Percentiles rank a stretch among this genome's conserved stretches.
These are phyloP conservation scores for Chouioia cunea DNA, from an alignment of 2,888 invertebrate genomes.

Conservation along the genomic window DNA sequence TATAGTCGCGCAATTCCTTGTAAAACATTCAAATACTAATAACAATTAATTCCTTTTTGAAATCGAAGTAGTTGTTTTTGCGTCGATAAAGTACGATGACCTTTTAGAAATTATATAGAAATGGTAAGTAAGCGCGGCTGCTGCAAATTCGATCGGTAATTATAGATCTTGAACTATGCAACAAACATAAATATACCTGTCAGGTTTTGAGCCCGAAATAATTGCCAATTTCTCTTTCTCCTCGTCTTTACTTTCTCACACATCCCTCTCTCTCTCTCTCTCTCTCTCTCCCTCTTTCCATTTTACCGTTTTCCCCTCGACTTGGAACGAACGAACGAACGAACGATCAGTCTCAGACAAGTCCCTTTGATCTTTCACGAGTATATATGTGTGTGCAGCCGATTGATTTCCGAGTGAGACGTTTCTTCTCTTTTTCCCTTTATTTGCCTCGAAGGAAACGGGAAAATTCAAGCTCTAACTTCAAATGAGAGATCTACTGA, in stretches of 20 bases:
- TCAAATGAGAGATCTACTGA: background rate
- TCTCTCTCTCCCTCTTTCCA: background rate
- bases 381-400: background rate
- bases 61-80: too few species aligned
- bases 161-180: too few species aligned
- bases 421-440: conserved; percentile 16
- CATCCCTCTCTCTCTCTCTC: conserved; percentile 1
- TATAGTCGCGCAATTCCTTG: too few species aligned
- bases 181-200: too few species aligned
- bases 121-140: too few species aligned
- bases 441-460: background rate
- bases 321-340: conserved; percentile 3
- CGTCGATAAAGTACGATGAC: too few species aligned
- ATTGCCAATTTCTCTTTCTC: conserved; percentile 37
- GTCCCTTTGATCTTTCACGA: conserved; percentile 44
- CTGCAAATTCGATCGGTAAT: too few species aligned
- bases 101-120: too few species aligned
- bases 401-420: conserved; percentile 45
- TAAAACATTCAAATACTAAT: too few species aligned
- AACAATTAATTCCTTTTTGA: too few species aligned
- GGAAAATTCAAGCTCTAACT: conserved; percentile 14
- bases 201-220: too few species aligned
- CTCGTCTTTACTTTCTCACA: conserved; percentile 24
- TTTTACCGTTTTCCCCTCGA: conserved; percentile 32
- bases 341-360: conserved; percentile 18